Percentiles rank a stretch among this genome's conserved stretches.
Evolutionary conservation across 2,113 vertebrate genomes (phyloP).

Genomic region (Parus major): DNA sequence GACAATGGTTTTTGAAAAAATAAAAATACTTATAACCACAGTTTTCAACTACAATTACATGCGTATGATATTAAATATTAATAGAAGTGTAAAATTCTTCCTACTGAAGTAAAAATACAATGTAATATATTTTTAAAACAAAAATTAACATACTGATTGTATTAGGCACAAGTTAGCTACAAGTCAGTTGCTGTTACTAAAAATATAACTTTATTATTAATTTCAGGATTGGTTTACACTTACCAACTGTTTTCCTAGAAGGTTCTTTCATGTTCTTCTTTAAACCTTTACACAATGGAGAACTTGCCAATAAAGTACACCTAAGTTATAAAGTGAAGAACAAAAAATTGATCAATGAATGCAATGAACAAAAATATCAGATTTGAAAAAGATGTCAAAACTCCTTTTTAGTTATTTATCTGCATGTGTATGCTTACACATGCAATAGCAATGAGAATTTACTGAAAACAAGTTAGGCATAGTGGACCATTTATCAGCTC

Average conservation of each 20-base stretch:
- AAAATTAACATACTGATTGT: not conserved
- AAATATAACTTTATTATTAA: not conserved
- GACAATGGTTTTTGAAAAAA: not conserved
- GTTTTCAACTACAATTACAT: not conserved
- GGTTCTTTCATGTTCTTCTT: conserved; percentile 46
- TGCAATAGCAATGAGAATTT: not conserved
- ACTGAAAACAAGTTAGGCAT: not conserved
- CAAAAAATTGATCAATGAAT: not conserved
- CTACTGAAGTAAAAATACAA: not conserved
- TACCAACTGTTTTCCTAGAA: conserved; percentile 71
- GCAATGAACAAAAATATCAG: not conserved
- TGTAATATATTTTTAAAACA: not conserved
- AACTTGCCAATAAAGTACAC: conserved; percentile 71
- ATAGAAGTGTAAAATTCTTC: not conserved
- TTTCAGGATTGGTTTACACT: not conserved
- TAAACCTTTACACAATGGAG: conserved; percentile 75
- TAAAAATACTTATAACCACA: not conserved
- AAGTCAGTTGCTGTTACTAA: not conserved
- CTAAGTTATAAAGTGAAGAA: conserved; percentile 70
- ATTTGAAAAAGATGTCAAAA: not conserved
- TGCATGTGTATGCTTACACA: rapidly evolving
- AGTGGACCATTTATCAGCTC: not conserved
- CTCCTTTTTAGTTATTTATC: not conserved
- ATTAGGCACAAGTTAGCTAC: not conserved
- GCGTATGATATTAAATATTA: not conserved